Conservation (phyloP, 2,888 invertebrate genomes). For the Sipha maydis region DNA sequence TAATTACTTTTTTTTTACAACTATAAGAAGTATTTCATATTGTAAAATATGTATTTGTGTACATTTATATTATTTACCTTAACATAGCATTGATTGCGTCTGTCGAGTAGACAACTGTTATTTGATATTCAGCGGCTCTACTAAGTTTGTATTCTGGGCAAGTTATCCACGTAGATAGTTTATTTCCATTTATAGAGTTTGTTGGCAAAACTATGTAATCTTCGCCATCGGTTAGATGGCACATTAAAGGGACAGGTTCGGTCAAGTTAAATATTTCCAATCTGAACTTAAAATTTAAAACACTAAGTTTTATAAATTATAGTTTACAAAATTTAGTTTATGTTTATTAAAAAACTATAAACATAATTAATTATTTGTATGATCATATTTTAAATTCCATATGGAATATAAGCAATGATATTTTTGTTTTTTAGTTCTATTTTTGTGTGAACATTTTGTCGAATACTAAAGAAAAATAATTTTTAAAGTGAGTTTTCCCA, state of each 20-base stretch:
- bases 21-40: not conserved
- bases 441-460: no score
- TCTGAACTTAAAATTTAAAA: constrained; percentile 20
- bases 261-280: constrained; percentile 49
- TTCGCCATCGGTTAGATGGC: constrained; percentile 44
- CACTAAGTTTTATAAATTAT: not conserved
- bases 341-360: not conserved
- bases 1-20: no score
- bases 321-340: no score
- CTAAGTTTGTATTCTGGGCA: constrained; percentile 37
- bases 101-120: constrained; percentile 40
- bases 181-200: constrained; percentile 53
- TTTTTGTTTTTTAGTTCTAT: no score
- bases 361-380: no score
- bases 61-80: constrained; percentile 8
- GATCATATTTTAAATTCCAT: no score
- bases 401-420: no score
- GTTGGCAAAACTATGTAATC: constrained; percentile 56
- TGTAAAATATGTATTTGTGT: not conserved
- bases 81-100: constrained; percentile 39
- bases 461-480: not conserved
- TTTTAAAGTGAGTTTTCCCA: not conserved
- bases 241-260: constrained; percentile 46
- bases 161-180: constrained; percentile 49
- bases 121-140: constrained; percentile 41